Conservation (phyloP, 1,140 invertebrate species). For the Brachionus manjavacas region DNA sequence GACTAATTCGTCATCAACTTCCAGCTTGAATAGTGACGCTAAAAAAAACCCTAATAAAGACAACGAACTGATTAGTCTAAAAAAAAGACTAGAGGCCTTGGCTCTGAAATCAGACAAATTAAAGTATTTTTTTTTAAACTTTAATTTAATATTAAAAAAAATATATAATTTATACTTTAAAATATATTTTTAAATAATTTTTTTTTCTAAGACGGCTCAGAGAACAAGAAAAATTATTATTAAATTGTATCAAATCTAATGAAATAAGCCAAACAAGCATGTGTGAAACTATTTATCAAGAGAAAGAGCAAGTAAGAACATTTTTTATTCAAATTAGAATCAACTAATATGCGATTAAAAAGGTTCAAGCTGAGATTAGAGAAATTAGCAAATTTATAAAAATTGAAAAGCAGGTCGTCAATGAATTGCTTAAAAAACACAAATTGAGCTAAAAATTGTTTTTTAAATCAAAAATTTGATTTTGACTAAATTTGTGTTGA, state of each 20-base stretch:
- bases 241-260: conserved; percentile 40
- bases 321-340: neutral
- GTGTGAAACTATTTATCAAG: conserved; percentile 36
- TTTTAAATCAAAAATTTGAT: neutral
- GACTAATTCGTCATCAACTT: neutral
- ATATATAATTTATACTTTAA: too few relatives aligned
- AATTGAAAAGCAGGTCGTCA: neutral
- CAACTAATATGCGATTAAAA: neutral
- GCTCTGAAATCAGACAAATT: conserved; percentile 23
- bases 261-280: conserved; percentile 34
- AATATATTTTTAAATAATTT: too few relatives aligned
- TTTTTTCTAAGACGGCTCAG: conserved; percentile 1
- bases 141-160: too few relatives aligned
- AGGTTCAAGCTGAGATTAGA: conserved; percentile 29
- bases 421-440: conserved; percentile 9
- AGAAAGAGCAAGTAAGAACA: conserved; percentile 1
- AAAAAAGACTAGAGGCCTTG: conserved; percentile 2
- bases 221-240: conserved; percentile 18
- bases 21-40: neutral
- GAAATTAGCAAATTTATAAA: neutral
- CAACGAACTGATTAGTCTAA: neutral
- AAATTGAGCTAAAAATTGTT: neutral
- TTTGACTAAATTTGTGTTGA: too few relatives aligned
- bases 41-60: neutral
- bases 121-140: conserved; percentile 20